Percentiles rank a stretch among this genome's conserved stretches.
Evolutionary conservation across 2,113 vertebrate genomes (phyloP).

Genomic region (Ranitomeya imitator): DNA sequence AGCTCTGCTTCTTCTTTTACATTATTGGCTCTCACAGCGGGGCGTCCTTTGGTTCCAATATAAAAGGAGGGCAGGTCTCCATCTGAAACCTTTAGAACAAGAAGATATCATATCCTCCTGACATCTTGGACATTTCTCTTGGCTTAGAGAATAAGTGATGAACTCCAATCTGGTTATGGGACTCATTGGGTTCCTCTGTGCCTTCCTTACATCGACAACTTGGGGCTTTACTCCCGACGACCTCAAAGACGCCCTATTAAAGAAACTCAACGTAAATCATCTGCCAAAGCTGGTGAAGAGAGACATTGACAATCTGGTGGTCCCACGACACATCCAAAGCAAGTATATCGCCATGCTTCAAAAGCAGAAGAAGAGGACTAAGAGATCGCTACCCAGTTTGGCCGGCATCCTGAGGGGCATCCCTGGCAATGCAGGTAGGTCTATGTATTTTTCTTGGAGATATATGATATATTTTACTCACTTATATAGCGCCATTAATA

Average conservation of each 20-base stretch:
- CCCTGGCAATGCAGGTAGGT: conserved; percentile 82
- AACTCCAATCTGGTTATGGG: background rate
- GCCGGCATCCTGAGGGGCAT: conserved; percentile 85
- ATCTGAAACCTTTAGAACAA: conserved; percentile 33
- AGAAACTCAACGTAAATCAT: conserved; percentile 79
- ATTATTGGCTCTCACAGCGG: conserved; percentile 39
- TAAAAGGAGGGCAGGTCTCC: background rate
- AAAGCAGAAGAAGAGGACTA: conserved; percentile 79
- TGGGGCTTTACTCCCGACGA: conserved; percentile 74
- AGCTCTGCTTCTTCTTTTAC: conserved; percentile 9
- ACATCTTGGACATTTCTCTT: background rate
- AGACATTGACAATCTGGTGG: conserved; percentile 80
- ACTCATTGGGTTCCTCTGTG: conserved; percentile 64
- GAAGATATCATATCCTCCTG: background rate
- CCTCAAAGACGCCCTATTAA: conserved; percentile 79
- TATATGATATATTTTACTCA: background rate
- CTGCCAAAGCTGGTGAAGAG: conserved; percentile 79
- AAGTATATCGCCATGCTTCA: conserved; percentile 86
- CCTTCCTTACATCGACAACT: conserved; percentile 60
- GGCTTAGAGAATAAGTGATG: background rate
- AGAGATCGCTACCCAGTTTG: conserved; percentile 83
- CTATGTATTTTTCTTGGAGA: background rate
- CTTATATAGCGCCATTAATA: no score
- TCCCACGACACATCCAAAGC: conserved; percentile 80
- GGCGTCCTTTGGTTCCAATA: background rate